phyloP scores from a whole-genome alignment of 2,113 vertebrate species.

The Podarcis cretensis region DNA sequence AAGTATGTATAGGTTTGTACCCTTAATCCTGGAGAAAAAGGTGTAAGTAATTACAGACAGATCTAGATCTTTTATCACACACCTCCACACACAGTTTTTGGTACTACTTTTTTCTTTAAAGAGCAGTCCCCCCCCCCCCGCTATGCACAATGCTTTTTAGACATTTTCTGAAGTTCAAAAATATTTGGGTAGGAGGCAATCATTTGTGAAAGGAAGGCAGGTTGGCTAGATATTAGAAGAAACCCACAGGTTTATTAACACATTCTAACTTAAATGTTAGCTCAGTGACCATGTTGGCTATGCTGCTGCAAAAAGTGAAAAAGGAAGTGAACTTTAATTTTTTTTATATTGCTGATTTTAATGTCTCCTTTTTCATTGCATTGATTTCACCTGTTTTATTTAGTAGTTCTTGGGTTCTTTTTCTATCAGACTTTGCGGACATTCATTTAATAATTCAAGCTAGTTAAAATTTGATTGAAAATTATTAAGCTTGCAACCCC shows the following conservation, averaged over 20 bases:
- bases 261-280: neutral
- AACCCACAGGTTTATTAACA: neutral
- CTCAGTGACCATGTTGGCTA: neutral
- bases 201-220: neutral
- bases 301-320: neutral
- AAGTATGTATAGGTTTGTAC: neutral
- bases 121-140: neutral
- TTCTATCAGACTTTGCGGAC: neutral
- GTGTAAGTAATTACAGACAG: neutral
- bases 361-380: neutral
- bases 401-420: neutral
- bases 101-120: too few relatives aligned
- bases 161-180: neutral
- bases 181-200: neutral
- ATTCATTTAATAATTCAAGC: neutral
- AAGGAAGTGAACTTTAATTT: neutral
- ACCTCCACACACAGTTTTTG: neutral
- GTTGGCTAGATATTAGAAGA: neutral
- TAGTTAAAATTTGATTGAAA: neutral
- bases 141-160: neutral
- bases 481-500: neutral
- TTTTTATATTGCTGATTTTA: neutral
- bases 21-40: neutral
- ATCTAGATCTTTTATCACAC: neutral
- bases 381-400: neutral